Base-by-base conservation (phyloP, 2,888 invertebrate species). In the Ligdia adustata region DNA sequence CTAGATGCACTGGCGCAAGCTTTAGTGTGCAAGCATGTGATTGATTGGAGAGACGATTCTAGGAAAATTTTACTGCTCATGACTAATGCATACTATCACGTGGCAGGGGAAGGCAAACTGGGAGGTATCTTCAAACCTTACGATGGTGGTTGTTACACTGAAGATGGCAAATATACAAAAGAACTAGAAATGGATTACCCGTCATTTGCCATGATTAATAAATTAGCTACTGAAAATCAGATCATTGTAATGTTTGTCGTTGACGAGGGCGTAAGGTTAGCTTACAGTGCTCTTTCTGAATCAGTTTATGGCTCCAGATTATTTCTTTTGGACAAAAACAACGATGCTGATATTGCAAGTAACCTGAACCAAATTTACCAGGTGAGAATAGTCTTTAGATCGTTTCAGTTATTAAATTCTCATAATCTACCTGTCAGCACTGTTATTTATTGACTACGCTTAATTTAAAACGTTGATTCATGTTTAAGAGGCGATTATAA, bases 1-100 rank as follows among this genome's bases (percentile, higher is more conserved):
- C 92, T 98, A 34, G 97, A 98, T 74, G 98, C 96, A 2, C 90
- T 98, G 14, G 95, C 97, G 90, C 98, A 97, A 82, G 82, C 72
- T 0, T 69, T 87, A 49, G 94, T 93, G 3, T 95, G 95, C 64
- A 81, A 91, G 55, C 64, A 93, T 7, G 78, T 92, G 60, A 94
- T 97, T 61, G 95, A 94, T 7, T 98, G 98, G 98, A 87, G 97
- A 57, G 76, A 91, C 0, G 91, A 93, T 38, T 95, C 95, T 0
- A 90, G 95, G 47, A 94, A 94, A 77, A 92, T 97, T 59, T 75
- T 97, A 26, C 91, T 97, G 0, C 93, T 95, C 60, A 92, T 96
- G 0, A 95, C 96, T 0, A 95, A 97, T 75, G 95, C 93, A 1
- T 86, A 91, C 2, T 96, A 94, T 67, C 97, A 97, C 73, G 78